Evolutionary conservation across 2,888 invertebrate species (phyloP).

Genomic region (Xiphydria camelus): DNA sequence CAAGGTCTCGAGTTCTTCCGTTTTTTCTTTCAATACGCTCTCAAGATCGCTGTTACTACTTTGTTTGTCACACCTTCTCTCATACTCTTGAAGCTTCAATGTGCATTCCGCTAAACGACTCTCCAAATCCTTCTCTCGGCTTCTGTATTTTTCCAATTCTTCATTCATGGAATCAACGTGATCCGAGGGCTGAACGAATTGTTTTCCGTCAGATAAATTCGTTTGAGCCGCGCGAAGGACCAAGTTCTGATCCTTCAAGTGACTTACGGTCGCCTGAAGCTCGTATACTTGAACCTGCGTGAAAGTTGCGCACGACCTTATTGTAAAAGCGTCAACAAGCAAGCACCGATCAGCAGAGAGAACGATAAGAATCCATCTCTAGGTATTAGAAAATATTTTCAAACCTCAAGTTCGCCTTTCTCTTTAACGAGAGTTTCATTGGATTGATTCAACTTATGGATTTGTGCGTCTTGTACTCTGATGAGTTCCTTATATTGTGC

Average conservation of each 20-base stretch:
- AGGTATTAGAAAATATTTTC: not conserved
- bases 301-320: not conserved
- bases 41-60: conserved; percentile 38
- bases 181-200: conserved; percentile 12
- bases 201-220: conserved; percentile 31
- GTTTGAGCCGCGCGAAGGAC: conserved; percentile 71
- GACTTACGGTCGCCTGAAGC: conserved; percentile 70
- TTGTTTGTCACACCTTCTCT: conserved; percentile 43
- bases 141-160: conserved; percentile 39
- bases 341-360: not conserved
- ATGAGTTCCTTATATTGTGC: conserved; percentile 89
- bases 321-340: not conserved
- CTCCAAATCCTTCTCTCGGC: conserved; percentile 40
- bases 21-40: conserved; percentile 48
- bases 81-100: conserved; percentile 44
- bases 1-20: conserved; percentile 66
- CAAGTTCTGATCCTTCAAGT: conserved; percentile 84
- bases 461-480: conserved; percentile 80
- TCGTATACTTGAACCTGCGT: conserved; percentile 64
- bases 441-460: conserved; percentile 59
- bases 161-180: conserved; percentile 28
- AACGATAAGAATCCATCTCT: not conserved
- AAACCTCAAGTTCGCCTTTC: conserved; percentile 45
- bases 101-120: conserved; percentile 34
- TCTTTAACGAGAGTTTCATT: conserved; percentile 39